These are phyloP conservation scores for Drosophila rhopaloa DNA, from an alignment of 1,140 invertebrate genomes.

Conservation along the genomic window DNA sequence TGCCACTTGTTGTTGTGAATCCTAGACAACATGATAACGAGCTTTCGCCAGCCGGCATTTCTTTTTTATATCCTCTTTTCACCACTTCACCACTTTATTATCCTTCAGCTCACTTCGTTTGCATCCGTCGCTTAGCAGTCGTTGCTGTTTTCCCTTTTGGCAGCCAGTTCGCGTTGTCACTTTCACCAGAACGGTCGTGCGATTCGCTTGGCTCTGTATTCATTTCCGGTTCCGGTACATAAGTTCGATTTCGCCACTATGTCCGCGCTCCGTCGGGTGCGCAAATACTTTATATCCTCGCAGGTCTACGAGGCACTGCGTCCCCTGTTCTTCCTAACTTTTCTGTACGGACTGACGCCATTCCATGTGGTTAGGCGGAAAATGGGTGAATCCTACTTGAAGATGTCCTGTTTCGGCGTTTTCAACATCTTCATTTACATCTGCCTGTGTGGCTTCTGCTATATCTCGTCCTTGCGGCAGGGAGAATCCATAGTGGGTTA, in stretches of 20 bases:
- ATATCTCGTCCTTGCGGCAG: slow-evolving; percentile 58
- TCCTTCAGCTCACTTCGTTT: slow-evolving; percentile 35
- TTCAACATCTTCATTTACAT: slow-evolving; percentile 74
- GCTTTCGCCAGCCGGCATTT: slow-evolving; percentile 31
- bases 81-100: slow-evolving; percentile 16
- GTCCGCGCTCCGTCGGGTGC: slow-evolving; percentile 60
- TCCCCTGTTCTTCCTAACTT: slow-evolving; percentile 71
- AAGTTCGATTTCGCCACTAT: slow-evolving; percentile 29
- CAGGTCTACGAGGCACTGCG: slow-evolving; percentile 77
- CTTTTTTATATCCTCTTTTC: slow-evolving; percentile 20
- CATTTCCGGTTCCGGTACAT: slow-evolving; percentile 18
- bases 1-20: slow-evolving; percentile 43
- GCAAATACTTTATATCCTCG: slow-evolving; percentile 74
- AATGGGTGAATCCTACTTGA: slow-evolving; percentile 66
- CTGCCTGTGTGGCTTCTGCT: slow-evolving; percentile 63
- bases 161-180: slow-evolving; percentile 58
- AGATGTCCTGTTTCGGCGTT: slow-evolving; percentile 64
- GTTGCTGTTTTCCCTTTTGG: slow-evolving; percentile 35
- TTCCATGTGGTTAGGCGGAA: slow-evolving; percentile 67
- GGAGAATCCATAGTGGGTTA: slow-evolving; percentile 77
- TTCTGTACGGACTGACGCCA: slow-evolving; percentile 68
- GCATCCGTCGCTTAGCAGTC: slow-evolving; percentile 17
- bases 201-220: slow-evolving; percentile 11
- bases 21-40: slow-evolving; percentile 60
- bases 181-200: slow-evolving; percentile 56